phyloP scores from a whole-genome alignment of 2,113 vertebrate genomes.

The Candoia aspera region DNA sequence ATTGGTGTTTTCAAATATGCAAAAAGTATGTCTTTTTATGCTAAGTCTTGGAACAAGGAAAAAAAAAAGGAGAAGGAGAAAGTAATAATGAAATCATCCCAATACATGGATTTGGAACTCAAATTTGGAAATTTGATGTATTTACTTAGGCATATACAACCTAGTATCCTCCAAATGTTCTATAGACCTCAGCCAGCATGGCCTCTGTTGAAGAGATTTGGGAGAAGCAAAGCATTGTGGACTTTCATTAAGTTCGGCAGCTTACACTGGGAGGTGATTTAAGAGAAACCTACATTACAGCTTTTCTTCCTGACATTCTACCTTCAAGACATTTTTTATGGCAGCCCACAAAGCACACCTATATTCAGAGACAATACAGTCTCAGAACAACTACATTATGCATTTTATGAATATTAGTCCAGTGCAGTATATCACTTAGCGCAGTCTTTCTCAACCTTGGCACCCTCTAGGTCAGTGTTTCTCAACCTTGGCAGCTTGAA shows the following conservation, averaged over 20 bases:
- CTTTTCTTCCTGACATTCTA: neutral
- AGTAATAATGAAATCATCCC: neutral
- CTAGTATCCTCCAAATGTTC: neutral
- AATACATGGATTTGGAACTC: neutral
- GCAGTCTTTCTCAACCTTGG: neutral
- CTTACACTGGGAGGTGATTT: neutral
- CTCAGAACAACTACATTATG: neutral
- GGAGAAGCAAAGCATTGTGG: neutral
- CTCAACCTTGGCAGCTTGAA: no score
- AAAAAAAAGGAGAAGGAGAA: neutral
- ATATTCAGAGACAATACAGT: neutral
- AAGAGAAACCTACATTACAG: neutral
- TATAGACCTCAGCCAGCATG: neutral
- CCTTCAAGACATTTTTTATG: neutral
- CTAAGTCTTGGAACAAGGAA: neutral
- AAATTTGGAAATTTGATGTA: neutral
- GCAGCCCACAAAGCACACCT: neutral
- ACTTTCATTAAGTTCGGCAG: neutral
- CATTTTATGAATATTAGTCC: neutral
- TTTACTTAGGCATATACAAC: neutral
- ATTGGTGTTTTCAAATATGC: constrained; percentile 33
- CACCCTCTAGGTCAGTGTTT: no score
- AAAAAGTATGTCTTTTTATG: constrained; percentile 8
- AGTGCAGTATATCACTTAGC: neutral
- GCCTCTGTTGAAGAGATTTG: neutral